Conservation (phyloP, 2,888 invertebrate species). For the Epinotia brunnichana region DNA sequence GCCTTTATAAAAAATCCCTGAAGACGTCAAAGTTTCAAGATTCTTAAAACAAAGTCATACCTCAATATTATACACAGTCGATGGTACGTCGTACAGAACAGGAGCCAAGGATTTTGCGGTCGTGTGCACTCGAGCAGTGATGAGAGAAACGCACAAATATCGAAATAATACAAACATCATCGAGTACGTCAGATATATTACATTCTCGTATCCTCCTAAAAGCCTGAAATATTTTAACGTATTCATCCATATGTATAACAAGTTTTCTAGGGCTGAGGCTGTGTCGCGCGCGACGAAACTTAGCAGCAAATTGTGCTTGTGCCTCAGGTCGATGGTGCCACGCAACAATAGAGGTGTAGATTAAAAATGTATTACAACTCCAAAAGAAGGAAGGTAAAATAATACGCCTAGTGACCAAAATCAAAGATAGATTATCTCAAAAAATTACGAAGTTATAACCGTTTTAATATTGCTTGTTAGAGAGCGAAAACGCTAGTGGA, state of each 20-base stretch:
- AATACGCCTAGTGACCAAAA: too few relatives aligned
- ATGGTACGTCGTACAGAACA: slow-evolving; percentile 82
- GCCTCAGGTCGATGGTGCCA: background rate
- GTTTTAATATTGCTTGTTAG: too few relatives aligned
- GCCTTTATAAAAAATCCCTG: background rate
- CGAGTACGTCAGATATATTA: slow-evolving; percentile 83
- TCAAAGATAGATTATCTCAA: too few relatives aligned
- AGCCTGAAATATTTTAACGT: slow-evolving; percentile 45
- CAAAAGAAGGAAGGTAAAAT: too few relatives aligned
- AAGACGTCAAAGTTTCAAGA: background rate
- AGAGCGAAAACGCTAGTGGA: too few relatives aligned
- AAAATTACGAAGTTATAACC: too few relatives aligned
- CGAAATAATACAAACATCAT: slow-evolving; percentile 82
- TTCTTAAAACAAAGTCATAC: slow-evolving; percentile 56
- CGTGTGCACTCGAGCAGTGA: slow-evolving; percentile 80
- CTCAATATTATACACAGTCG: slow-evolving; percentile 82
- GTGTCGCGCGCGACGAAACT: too few relatives aligned
- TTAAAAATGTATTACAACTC: too few relatives aligned
- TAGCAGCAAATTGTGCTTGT: too few relatives aligned
- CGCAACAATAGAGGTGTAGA: too few relatives aligned
- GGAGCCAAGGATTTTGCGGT: slow-evolving; percentile 75
- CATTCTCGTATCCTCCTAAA: slow-evolving; percentile 64
- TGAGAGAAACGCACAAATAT: slow-evolving; percentile 83
- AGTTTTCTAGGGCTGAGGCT: too few relatives aligned
- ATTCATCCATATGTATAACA: too few relatives aligned